Conservation (phyloP, 2,113 vertebrate species). For the Cathartes aura region DNA sequence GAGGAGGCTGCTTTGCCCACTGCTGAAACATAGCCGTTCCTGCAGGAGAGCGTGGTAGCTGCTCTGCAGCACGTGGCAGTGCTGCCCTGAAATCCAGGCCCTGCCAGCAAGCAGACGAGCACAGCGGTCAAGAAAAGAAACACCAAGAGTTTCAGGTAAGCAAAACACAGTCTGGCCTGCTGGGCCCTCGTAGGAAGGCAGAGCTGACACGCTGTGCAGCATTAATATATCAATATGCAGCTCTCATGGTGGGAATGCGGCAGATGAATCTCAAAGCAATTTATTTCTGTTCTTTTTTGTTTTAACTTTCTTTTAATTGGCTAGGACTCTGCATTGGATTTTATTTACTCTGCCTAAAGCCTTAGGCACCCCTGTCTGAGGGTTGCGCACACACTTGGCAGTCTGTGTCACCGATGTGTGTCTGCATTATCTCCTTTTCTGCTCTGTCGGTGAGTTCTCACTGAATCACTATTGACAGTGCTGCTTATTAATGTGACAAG, state of each 20-base stretch:
- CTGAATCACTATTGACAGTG: too few relatives aligned
- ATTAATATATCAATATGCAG: not conserved
- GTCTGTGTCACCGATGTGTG: fast-evolving
- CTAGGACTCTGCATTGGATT: fast-evolving
- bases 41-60: not conserved
- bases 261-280: not conserved
- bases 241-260: fast-evolving
- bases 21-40: fast-evolving
- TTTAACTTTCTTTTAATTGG: not conserved
- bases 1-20: not conserved
- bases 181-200: fast-evolving
- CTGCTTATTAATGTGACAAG: not conserved
- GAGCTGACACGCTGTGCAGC: fast-evolving
- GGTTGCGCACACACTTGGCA: fast-evolving
- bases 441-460: not conserved
- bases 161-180: not conserved
- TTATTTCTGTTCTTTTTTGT: not conserved
- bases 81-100: not conserved
- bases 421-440: not conserved
- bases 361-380: not conserved
- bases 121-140: not conserved
- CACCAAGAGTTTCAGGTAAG: not conserved
- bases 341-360: not conserved
- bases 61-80: not conserved
- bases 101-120: not conserved